Percentiles rank a stretch among this genome's conserved stretches.
phyloP scores from a whole-genome alignment of 2,797 vertebrate species.

The Tinamus major region DNA sequence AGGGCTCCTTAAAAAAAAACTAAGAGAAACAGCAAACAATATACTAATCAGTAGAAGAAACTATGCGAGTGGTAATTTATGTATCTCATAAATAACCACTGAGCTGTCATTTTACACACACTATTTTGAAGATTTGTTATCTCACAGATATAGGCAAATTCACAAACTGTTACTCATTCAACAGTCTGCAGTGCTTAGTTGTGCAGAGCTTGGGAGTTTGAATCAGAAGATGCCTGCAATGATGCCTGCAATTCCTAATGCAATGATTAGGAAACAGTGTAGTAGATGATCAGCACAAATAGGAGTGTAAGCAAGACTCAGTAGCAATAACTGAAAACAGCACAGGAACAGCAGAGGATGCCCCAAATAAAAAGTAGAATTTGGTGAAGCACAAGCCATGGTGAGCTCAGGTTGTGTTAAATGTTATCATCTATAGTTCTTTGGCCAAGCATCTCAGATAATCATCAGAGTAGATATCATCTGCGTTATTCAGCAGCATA shows the following conservation, averaged over 20 bases:
- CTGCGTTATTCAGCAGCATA: not conserved
- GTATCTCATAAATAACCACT: constrained; percentile 49
- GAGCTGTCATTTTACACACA: constrained; percentile 36
- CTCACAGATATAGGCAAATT: constrained; percentile 46
- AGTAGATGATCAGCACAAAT: not conserved
- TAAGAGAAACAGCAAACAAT: not conserved
- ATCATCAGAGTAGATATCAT: not conserved
- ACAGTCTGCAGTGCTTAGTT: constrained; percentile 29
- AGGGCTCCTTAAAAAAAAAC: constrained; percentile 13
- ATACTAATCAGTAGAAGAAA: constrained; percentile 42
- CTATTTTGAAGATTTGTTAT: constrained; percentile 60
- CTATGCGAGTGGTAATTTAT: constrained; percentile 58
- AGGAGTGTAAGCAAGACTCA: not conserved
- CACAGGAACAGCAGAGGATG: not conserved
- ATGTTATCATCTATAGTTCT: not conserved
- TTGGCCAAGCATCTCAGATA: not conserved
- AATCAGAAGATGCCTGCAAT: constrained; percentile 16
- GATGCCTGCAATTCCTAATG: not conserved
- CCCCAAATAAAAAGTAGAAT: not conserved
- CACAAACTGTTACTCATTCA: constrained; percentile 57
- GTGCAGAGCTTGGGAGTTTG: constrained; percentile 7
- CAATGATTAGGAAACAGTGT: not conserved
- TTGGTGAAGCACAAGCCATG: not conserved
- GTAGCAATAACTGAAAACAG: not conserved
- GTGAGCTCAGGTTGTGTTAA: not conserved